These are phyloP conservation scores for Neosilurus hyrtlii DNA, from an alignment of 2,797 vertebrate genomes.

Conservation along the genomic window DNA sequence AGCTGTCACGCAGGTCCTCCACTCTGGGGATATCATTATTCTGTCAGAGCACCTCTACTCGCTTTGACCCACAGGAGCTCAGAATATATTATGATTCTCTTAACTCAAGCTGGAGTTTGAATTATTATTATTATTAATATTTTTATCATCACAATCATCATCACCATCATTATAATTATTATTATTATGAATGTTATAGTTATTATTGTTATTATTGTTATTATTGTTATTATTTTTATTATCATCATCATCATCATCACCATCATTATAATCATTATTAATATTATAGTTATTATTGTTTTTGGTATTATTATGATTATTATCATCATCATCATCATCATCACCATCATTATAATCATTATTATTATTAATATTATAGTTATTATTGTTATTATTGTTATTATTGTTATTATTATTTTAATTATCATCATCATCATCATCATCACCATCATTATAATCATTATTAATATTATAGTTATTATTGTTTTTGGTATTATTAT, in stretches of 20 bases:
- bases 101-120: neutral
- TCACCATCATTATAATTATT: neutral
- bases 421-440: too few relatives aligned
- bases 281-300: neutral
- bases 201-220: neutral
- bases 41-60: conserved; percentile 18
- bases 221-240: neutral
- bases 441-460: neutral
- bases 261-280: neutral
- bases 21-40: conserved; percentile 35
- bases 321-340: neutral
- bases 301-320: neutral
- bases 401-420: neutral
- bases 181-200: too few relatives aligned
- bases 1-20: conserved; percentile 16
- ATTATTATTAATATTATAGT: too few relatives aligned
- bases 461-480: neutral
- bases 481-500: neutral
- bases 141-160: too few relatives aligned
- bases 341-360: too few relatives aligned
- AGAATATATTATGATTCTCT: conserved; percentile 7
- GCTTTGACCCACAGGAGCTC: neutral
- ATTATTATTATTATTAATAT: conserved; percentile 16
- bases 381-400: neutral
- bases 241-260: too few relatives aligned